Evolutionary conservation across 2,797 vertebrate species (phyloP).

Genomic region (Lepus oiostolus): DNA sequence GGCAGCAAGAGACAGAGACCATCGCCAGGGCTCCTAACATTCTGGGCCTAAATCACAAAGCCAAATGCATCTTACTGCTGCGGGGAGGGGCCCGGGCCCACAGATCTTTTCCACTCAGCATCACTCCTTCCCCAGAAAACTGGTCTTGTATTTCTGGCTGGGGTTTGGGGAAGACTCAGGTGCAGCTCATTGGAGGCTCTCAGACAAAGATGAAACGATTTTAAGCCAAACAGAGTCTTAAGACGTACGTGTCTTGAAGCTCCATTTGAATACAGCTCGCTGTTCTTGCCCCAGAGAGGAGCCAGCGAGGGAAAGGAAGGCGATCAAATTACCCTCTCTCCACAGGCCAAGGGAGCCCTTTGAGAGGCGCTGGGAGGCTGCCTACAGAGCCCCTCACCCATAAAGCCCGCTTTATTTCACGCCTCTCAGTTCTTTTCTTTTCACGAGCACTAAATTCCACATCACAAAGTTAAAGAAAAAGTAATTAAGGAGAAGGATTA

Average conservation of each 20-base stretch:
- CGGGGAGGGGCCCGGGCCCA: neutral
- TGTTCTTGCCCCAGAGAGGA: conserved; percentile 84
- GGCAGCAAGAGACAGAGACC: neutral
- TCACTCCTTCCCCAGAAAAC: conserved; percentile 19
- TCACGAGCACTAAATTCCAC: conserved; percentile 90
- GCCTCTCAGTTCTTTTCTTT: conserved; percentile 89
- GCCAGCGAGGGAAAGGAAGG: conserved; percentile 87
- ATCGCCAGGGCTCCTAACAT: neutral
- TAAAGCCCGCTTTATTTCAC: conserved; percentile 91
- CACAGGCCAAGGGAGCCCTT: conserved; percentile 88
- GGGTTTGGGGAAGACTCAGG: conserved; percentile 33
- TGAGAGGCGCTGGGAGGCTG: conserved; percentile 87
- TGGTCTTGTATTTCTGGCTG: neutral
- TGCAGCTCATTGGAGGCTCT: conserved; percentile 82
- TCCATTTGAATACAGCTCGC: conserved; percentile 87
- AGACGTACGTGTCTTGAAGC: conserved; percentile 82
- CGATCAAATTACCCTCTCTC: conserved; percentile 90
- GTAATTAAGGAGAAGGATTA: conserved; percentile 92
- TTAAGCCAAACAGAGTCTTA: conserved; percentile 85
- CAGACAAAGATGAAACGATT: conserved; percentile 83
- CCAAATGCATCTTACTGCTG: conserved; percentile 55
- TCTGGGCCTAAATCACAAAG: conserved; percentile 69
- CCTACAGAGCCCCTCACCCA: conserved; percentile 90
- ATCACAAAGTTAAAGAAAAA: conserved; percentile 88
- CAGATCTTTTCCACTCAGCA: conserved; percentile 20